Percentiles rank a stretch among this genome's conserved stretches.
phyloP scores from a whole-genome alignment of 1,140 invertebrate species.

The Pseudomyrmex pallidus region DNA sequence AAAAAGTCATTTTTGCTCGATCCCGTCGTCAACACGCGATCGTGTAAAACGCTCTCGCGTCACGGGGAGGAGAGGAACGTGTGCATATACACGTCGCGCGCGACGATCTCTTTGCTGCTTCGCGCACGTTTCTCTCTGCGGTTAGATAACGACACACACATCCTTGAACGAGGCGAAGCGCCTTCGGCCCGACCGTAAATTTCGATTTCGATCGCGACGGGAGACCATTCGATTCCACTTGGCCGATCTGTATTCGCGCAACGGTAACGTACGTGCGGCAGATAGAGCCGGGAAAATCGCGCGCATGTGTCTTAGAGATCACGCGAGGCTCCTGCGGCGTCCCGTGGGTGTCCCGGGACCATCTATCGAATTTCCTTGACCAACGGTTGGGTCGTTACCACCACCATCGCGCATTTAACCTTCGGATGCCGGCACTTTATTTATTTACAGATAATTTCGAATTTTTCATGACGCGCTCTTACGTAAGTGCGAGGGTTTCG shows the following conservation, averaged over 20 bases:
- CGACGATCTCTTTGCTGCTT: constrained; percentile 8
- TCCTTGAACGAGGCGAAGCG: constrained; percentile 70
- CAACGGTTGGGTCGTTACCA: constrained; percentile 16
- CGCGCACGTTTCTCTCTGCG: constrained; percentile 67
- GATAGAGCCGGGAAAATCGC: constrained; percentile 54
- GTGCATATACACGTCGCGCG: constrained; percentile 6
- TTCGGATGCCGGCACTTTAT: constrained; percentile 37
- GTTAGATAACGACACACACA: constrained; percentile 53
- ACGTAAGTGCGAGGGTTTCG: neutral
- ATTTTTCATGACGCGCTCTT: constrained; percentile 29
- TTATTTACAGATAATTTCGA: constrained; percentile 43
- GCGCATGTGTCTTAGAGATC: constrained; percentile 59
- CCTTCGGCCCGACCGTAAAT: constrained; percentile 73
- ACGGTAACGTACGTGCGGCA: constrained; percentile 40
- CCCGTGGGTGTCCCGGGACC: constrained; percentile 47
- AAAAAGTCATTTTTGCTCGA: constrained; percentile 74
- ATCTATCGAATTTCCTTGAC: constrained; percentile 54
- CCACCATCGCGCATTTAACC: constrained; percentile 44
- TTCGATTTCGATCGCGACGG: constrained; percentile 79
- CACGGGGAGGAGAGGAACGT: constrained; percentile 11
- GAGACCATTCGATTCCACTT: constrained; percentile 79
- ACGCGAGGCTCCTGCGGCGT: constrained; percentile 48
- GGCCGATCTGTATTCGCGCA: constrained; percentile 64
- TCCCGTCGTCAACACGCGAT: constrained; percentile 37
- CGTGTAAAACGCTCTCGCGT: no score